A percentile compares a stretch with the other conserved stretches of the same genome.
phyloP scores from a whole-genome alignment of 1,140 invertebrate genomes.

The Drosophila equinoxialis region DNA sequence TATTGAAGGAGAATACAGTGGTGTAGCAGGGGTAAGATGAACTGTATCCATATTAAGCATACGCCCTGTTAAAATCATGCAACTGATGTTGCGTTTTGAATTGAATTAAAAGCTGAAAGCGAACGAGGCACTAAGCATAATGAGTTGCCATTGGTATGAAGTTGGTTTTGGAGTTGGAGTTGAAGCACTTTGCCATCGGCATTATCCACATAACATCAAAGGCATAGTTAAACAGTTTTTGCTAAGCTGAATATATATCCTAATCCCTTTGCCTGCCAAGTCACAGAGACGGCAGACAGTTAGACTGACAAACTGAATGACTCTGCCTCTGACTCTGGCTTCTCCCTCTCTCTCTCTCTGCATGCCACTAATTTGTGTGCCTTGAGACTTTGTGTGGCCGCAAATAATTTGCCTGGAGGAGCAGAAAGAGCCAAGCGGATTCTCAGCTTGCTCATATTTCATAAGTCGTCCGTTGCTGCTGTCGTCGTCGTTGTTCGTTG shows the following conservation, averaged over 20 bases:
- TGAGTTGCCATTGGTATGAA: conserved; percentile 49
- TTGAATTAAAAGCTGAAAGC: conserved; percentile 53
- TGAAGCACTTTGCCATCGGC: conserved; percentile 35
- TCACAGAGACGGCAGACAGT: conserved; percentile 10
- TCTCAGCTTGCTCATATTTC: conserved; percentile 54
- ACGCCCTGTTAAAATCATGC: conserved; percentile 36
- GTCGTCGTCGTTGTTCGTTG: conserved; percentile 16
- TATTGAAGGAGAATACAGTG: conserved; percentile 42
- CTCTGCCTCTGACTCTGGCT: neutral
- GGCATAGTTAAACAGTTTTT: conserved; percentile 66
- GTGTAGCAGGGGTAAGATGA: neutral
- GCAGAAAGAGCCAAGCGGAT: conserved; percentile 7
- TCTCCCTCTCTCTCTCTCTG: neutral
- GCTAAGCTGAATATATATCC: conserved; percentile 34
- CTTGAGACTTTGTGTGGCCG: conserved; percentile 51
- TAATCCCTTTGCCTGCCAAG: conserved; percentile 9
- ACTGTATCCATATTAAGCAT: conserved; percentile 38
- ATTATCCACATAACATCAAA: conserved; percentile 59
- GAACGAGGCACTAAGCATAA: conserved; percentile 58
- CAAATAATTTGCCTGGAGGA: conserved; percentile 39
- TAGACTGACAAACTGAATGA: conserved; percentile 5
- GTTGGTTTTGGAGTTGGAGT: neutral
- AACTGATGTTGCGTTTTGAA: conserved; percentile 38
- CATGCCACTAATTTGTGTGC: conserved; percentile 65
- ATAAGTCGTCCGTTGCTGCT: conserved; percentile 18